Base-by-base conservation (phyloP, 1,140 invertebrate genomes). In the Palaemon carinicauda region DNA sequence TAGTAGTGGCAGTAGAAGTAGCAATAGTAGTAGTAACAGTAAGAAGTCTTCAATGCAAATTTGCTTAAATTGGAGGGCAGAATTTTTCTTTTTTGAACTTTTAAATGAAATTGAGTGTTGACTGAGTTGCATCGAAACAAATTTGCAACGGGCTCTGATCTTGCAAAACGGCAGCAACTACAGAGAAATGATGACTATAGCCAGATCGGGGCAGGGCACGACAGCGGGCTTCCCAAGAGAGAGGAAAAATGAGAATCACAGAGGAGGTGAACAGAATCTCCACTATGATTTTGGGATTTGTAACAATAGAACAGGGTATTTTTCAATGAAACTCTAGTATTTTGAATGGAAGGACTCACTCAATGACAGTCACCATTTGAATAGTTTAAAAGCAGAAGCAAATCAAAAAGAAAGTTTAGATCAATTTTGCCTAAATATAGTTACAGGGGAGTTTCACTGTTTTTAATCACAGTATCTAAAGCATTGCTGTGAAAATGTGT, bases 131-230 rank as follows among this genome's bases (percentile, higher is more conserved):
- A 71, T 29, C 33, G 71, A 52, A 24, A 75, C 50, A 83, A 75
- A 54, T 80, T 80, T 80, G 78, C 78, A 56, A 54, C 54, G 77
- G 83, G 84, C 69, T 80, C 53, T 80, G 84, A 87, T 87, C 84
- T 87, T 87, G 84, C 84, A 87, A 87, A 87, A 80, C 79, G 84
- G 84, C 84, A 87, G 84, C 84, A 79, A 74, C 84, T 87, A 87
- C 84, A 74, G 31, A 80, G 77, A 87, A 56, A 27, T 80, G 41
- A 41, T 41, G 78, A 80, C 84, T 80, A 87, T 78, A 65, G 52
- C 78, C 84, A 80, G 84, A 78, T 54, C 84, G 77, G 84, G 77
- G 84, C 53, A 29, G 21, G 50, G 77, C 31, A 50, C n/a, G 80
- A 19, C 19, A 31, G 12, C 14, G 54, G 60, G 31, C 33, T 65